Percentiles rank a stretch among this genome's conserved stretches.
Conservation (phyloP, 2,888 invertebrate genomes). For the Escarpia spicata region DNA sequence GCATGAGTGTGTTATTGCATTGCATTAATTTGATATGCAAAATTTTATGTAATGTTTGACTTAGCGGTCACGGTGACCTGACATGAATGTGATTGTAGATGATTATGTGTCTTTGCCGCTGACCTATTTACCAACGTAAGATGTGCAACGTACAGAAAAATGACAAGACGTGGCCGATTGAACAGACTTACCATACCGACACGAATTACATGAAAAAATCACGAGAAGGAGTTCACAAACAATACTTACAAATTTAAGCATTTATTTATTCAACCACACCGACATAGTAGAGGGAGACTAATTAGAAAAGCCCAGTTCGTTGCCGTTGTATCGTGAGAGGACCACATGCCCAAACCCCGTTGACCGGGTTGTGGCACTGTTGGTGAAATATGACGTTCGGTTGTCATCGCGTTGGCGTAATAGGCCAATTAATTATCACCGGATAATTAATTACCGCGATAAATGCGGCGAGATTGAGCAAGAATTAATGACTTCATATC, state of each 20-base stretch:
- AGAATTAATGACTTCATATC: background rate
- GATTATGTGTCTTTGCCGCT: background rate
- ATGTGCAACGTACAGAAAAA: no score
- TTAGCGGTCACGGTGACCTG: background rate
- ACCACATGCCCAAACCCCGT: no score
- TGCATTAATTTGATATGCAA: background rate
- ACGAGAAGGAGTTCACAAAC: no score
- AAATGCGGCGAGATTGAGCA: background rate
- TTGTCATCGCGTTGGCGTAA: background rate
- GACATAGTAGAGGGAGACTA: no score
- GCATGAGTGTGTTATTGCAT: background rate
- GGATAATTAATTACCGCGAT: background rate
- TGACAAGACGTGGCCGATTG: no score
- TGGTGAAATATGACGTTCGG: background rate
- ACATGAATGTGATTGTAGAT: background rate
- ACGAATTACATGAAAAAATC: no score
- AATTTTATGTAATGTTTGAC: background rate
- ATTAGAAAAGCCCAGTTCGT: no score
- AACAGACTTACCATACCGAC: no score
- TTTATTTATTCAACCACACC: no score
- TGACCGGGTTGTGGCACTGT: background rate
- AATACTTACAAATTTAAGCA: no score
- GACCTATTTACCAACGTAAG: background rate
- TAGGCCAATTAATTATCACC: background rate
- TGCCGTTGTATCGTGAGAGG: no score